Evolutionary conservation across 2,888 invertebrate species (phyloP), one percentile per base, ranked within the genome.

Genomic region (Acrocera orbiculus): DNA sequence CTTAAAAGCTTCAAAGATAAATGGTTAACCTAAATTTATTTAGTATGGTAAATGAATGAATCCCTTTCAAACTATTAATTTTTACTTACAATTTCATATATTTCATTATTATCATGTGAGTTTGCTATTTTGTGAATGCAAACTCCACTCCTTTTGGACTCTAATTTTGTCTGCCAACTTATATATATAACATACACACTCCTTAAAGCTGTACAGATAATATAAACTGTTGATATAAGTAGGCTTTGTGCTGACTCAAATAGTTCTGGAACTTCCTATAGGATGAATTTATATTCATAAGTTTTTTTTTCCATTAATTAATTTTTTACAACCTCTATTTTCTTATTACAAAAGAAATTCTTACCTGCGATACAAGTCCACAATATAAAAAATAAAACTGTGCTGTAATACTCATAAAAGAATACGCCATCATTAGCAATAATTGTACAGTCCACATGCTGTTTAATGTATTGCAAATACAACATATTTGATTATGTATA

Each of bases 311-410:
- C n/a, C n/a, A n/a, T n/a, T n/a, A n/a, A n/a, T n/a, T n/a, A n/a
- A n/a, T n/a, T n/a, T n/a, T n/a, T n/a, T n/a, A n/a, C n/a, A 26
- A 26, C 7, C 9, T 4, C 26, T 4, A 13, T 3, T 16, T 24
- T n/a, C 4, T 16, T 5, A 16, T 6, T n/a, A 16, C 8, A 20
- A 22, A 15, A 3, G 7, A 5, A 15, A 20, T 4, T n/a, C 13
- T 28, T 40, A 51, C 54, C 46, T 60, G 60, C 4, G 30, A 32
- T n/a, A 52, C 56, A 2, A 57, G 51, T 7, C 54, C 51, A 32
- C 61, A 61, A 40, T 61, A 61, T 1, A 59, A 38, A 35, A 61
- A 61, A 40, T 59, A 61, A 25, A 58, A 42, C 37, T 61, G 59
- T 2, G 60, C 58, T 4, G 60, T 61, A 37, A 60, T 58, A 37